phyloP scores from a whole-genome alignment of 2,888 invertebrate species.

The Clanis bilineata region DNA sequence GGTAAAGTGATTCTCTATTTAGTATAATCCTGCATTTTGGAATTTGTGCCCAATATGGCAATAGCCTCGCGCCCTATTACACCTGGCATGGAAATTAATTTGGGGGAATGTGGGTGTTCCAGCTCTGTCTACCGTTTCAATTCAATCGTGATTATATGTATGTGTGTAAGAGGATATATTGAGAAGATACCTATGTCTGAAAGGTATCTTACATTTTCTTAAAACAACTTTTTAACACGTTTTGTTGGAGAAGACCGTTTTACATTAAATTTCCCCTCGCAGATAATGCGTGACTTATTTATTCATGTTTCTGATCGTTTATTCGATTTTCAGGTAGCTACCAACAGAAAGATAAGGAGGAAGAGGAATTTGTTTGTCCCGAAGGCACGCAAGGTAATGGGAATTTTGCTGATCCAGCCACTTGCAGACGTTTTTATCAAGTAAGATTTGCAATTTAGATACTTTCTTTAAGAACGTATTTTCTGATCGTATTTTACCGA shows the following conservation, averaged over 20 bases:
- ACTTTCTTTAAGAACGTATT: constrained; percentile 13
- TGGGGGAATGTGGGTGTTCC: too few relatives aligned
- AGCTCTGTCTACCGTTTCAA: too few relatives aligned
- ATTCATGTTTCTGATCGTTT: constrained; percentile 4
- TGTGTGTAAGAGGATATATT: too few relatives aligned
- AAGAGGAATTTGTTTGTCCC: constrained; percentile 89
- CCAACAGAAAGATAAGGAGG: constrained; percentile 80
- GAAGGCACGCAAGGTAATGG: constrained; percentile 89
- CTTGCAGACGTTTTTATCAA: constrained; percentile 94
- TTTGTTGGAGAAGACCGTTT: not conserved
- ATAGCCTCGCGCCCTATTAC: too few relatives aligned
- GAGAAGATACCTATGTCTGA: too few relatives aligned
- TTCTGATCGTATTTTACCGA: constrained; percentile 7
- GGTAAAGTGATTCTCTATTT: too few relatives aligned
- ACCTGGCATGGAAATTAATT: too few relatives aligned
- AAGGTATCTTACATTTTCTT: not conserved
- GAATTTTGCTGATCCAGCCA: constrained; percentile 94
- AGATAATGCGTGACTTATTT: constrained; percentile 10
- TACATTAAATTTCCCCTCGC: not conserved
- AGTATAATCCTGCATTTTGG: too few relatives aligned
- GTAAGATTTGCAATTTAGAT: constrained; percentile 67
- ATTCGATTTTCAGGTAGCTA: constrained; percentile 58
- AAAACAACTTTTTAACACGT: not conserved
- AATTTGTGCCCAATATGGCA: too few relatives aligned
- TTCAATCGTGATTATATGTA: too few relatives aligned